Conservation (phyloP, 2,113 vertebrate species). For the Rattus rattus region DNA sequence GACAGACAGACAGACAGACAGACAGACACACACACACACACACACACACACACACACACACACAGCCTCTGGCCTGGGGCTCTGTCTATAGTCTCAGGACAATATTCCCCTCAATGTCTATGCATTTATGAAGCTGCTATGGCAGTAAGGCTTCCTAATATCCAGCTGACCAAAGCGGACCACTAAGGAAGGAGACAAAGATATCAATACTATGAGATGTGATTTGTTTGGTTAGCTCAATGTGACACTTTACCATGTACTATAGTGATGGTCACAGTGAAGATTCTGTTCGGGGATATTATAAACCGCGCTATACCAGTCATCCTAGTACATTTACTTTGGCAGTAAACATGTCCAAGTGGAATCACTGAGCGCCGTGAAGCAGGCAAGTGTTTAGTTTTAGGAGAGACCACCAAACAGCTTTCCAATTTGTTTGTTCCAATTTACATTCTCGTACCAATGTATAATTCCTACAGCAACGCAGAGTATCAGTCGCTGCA, state of each 20-base stretch:
- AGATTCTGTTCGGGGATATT: not conserved
- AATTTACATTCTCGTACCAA: not conserved
- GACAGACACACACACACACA: not conserved
- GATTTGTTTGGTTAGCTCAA: not conserved
- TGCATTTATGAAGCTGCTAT: not conserved
- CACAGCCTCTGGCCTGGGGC: not conserved
- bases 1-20: not conserved
- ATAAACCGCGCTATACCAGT: not conserved
- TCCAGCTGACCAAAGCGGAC: not conserved
- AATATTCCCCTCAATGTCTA: not conserved
- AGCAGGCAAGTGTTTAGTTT: not conserved
- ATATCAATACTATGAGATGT: not conserved
- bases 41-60: not conserved
- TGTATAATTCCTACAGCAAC: not conserved
- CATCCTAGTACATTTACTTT: constrained; percentile 19
- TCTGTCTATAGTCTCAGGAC: not conserved
- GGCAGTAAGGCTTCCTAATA: not conserved
- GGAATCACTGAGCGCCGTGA: not conserved
- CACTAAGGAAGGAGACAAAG: not conserved
- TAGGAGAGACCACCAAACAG: not conserved
- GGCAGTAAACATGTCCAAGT: not conserved
- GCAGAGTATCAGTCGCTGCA: not conserved
- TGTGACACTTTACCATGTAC: not conserved
- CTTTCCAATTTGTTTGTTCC: not conserved
- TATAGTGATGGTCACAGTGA: not conserved